Evolutionary conservation across 2,113 vertebrate species (phyloP).

Genomic region (Centropus unirufus): DNA sequence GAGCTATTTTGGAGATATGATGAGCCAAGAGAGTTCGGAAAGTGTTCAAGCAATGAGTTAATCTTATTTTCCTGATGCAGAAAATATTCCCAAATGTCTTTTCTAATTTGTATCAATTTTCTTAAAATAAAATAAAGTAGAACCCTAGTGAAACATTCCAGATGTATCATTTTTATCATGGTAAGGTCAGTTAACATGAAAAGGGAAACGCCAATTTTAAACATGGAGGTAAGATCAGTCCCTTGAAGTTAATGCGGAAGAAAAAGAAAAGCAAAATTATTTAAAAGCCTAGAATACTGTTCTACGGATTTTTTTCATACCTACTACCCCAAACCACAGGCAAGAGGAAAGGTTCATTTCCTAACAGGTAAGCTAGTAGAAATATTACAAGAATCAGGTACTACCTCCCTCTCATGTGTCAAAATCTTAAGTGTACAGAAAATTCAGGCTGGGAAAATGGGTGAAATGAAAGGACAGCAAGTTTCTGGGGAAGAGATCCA

Average conservation of each 20-base stretch:
- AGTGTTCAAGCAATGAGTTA: slow-evolving; percentile 4
- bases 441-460: not conserved
- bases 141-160: not conserved
- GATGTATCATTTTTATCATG: not conserved
- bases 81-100: slow-evolving; percentile 20
- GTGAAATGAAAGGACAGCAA: not conserved
- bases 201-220: not conserved
- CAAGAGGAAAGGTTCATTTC: not conserved
- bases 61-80: slow-evolving; percentile 35
- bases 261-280: not conserved
- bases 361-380: not conserved
- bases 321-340: not conserved
- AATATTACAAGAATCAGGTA: not conserved
- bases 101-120: slow-evolving; percentile 20
- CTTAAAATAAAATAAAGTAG: not conserved
- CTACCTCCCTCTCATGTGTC: not conserved
- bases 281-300: not conserved
- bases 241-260: not conserved
- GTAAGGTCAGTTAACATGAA: not conserved
- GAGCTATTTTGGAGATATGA: not conserved
- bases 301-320: not conserved
- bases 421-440: not conserved
- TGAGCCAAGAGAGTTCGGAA: slow-evolving; percentile 28
- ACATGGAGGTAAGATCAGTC: not conserved
- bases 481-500: not conserved